These are phyloP conservation scores for Metacarcinus magister DNA, from an alignment of 2,888 invertebrate genomes.

Conservation along the genomic window DNA sequence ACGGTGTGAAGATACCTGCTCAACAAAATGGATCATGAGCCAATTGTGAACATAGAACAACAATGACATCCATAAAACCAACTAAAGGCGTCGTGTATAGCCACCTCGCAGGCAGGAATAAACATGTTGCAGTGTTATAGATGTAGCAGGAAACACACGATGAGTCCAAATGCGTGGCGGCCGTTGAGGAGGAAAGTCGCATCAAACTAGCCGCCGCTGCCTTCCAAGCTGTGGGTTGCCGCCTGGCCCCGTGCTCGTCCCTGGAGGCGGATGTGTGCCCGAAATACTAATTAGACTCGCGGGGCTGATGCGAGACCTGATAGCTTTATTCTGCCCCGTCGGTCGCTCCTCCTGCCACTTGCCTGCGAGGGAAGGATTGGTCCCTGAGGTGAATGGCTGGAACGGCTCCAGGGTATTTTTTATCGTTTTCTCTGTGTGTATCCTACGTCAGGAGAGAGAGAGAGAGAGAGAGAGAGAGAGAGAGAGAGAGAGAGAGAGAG, in stretches of 20 bases:
- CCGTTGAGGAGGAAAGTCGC: not conserved
- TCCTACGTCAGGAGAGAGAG: not conserved
- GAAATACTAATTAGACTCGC: slow-evolving; percentile 63
- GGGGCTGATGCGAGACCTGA: slow-evolving; percentile 49
- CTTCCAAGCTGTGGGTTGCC: slow-evolving; percentile 18
- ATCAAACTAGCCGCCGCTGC: slow-evolving; percentile 27
- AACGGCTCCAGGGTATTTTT: not conserved
- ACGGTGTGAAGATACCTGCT: not conserved
- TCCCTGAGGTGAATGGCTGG: slow-evolving; percentile 28
- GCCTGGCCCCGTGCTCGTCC: slow-evolving; percentile 56
- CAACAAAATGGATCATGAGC: not conserved
- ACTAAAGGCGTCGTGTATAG: not conserved
- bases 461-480: not conserved
- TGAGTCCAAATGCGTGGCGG: not conserved
- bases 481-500: not conserved
- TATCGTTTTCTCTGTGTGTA: not conserved
- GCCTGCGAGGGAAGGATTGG: slow-evolving; percentile 41
- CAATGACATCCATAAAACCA: not conserved
- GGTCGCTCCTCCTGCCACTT: slow-evolving; percentile 13
- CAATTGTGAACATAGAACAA: not conserved
- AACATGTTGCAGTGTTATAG: not conserved
- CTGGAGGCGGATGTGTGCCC: slow-evolving; percentile 63
- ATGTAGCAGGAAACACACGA: not conserved
- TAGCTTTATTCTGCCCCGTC: slow-evolving; percentile 66
- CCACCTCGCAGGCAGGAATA: not conserved